Base-by-base conservation (phyloP, 2,113 vertebrate genomes). In the Rattus norvegicus region DNA sequence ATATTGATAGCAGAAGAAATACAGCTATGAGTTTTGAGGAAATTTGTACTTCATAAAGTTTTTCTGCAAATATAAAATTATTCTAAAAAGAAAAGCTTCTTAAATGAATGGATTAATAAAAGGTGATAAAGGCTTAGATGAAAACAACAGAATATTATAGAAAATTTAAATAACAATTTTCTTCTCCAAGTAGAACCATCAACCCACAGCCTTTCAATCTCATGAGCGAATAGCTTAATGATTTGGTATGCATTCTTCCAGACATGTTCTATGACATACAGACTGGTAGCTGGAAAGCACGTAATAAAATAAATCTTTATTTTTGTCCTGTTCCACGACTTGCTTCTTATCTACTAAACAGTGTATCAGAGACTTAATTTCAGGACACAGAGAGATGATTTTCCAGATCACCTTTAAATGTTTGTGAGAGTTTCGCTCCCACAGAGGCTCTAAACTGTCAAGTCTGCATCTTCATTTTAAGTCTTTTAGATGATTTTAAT, bases 371-470 rank as follows among this genome's bases (percentile, higher is more conserved):
- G 26, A 80, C 7, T 94, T 93, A 10, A 47, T 90, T 94, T 89
- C 43, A 65, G 91, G 79, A 90, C 49, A 94, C 33, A 93, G 67
- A 73, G 7, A 93, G 79, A 72, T 77, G 26, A 91, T 95, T 92
- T 97, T 96, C 63, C 49, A 65, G 19, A 54, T 80, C 77, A 88
- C 22, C 87, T 93, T 93, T 70, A 93, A 96, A 77, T 83, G 67
- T 96, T 88, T 43, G 2, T 61, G 33, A 93, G 33, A 87, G 4
- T 76, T 79, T 63, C 94, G 49, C 52, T 93, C 93, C 69, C 72
- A 56, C 4, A 88, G 76, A 84, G 49, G 13, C n/a, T 54, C 70
- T 93, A 72, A 93, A 73, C n/a, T 65, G 12, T 89, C 0, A 5
- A 39, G 0, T 95, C 19, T 72, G 63, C 9, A 86, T 75, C 26